phyloP scores from a whole-genome alignment of 2,113 vertebrate genomes.

The Pollachius pollachius region DNA sequence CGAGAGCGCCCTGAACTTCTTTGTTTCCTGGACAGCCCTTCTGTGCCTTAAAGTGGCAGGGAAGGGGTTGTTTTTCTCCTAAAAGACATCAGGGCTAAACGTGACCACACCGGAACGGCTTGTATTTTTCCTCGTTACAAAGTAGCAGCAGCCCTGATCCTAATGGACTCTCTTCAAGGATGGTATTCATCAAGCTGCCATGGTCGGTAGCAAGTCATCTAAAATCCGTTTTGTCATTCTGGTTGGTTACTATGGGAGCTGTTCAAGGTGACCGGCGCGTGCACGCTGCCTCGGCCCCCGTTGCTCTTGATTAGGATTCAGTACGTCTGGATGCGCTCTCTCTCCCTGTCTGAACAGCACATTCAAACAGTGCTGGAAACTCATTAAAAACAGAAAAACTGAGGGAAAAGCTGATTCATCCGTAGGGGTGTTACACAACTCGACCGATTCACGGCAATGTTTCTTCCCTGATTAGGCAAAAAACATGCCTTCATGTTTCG shows the following conservation, averaged over 20 bases:
- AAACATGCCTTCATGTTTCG: too few relatives aligned
- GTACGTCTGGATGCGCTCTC: not conserved
- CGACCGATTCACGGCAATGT: too few relatives aligned
- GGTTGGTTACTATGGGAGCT: not conserved
- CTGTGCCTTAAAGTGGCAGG: slow-evolving; percentile 39
- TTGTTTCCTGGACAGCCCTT: slow-evolving; percentile 24
- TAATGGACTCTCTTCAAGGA: not conserved
- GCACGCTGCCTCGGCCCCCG: too few relatives aligned
- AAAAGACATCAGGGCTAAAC: slow-evolving; percentile 39
- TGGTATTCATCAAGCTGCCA: slow-evolving; percentile 8
- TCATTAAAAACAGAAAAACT: too few relatives aligned
- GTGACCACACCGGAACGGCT: slow-evolving; percentile 19
- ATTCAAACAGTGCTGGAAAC: too few relatives aligned
- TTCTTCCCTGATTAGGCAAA: too few relatives aligned
- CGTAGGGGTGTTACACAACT: too few relatives aligned
- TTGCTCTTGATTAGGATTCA: not conserved
- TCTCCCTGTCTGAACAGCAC: too few relatives aligned
- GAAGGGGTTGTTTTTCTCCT: slow-evolving; percentile 12
- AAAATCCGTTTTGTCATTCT: slow-evolving; percentile 9
- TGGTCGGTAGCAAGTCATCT: not conserved
- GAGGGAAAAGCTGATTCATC: too few relatives aligned
- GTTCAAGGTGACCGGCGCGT: slow-evolving; percentile 18
- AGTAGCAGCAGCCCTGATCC: slow-evolving; percentile 21
- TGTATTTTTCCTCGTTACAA: slow-evolving; percentile 2
- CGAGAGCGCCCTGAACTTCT: slow-evolving; percentile 7